Base-by-base conservation (phyloP, 2,888 invertebrate genomes). In the Drosophila algonquin region DNA sequence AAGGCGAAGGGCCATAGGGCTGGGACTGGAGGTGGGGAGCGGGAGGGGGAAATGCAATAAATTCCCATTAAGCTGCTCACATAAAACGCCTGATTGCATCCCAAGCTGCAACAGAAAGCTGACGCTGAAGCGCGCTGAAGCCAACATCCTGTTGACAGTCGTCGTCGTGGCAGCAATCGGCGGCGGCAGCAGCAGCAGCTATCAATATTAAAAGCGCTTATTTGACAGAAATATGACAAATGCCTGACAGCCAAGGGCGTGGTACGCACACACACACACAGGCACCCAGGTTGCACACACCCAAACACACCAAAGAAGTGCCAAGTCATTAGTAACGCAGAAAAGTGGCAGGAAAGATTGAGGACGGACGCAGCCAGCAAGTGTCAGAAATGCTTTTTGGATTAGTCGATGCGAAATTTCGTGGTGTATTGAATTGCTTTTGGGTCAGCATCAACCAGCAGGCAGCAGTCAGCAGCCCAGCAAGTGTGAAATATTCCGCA, bases 201-300 rank as follows among this genome's bases (percentile, higher is more conserved):
- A 84, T 86, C 84, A 86, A 88, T 87, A 86, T 86, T 88, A 77
- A 87, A 86, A 85, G 83, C 87, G 85, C 85, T 82, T 85, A 87
- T 87, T 87, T 87, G 87, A 87, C 89, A 87, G 87, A 80, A 85
- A 87, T 87, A 89, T 87, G 87, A 87, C 87, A 87, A 87, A 87
- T 87, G 89, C 80, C 79, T 89, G 89, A 87, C 89, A 89, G 83
- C 76, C 74, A 76, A 86, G 83, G 80, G 72, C 63, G 72, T 63
- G 72, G 58, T 62, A 40, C 35, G 12, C 35, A 40, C 35, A 35
- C 9, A 9, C 32, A 32, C 32, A 32, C 32, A 62, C 32, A 32
- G 24, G 24, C 59, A 21, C 52, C 67, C 81, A 81, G 82, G 80
- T 77, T 81, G 77, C 58, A 63, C 32, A 32, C 32, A 32, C 30